These are phyloP conservation scores for Paradisaea rubra DNA, from an alignment of 2,113 vertebrate genomes.

Conservation along the genomic window DNA sequence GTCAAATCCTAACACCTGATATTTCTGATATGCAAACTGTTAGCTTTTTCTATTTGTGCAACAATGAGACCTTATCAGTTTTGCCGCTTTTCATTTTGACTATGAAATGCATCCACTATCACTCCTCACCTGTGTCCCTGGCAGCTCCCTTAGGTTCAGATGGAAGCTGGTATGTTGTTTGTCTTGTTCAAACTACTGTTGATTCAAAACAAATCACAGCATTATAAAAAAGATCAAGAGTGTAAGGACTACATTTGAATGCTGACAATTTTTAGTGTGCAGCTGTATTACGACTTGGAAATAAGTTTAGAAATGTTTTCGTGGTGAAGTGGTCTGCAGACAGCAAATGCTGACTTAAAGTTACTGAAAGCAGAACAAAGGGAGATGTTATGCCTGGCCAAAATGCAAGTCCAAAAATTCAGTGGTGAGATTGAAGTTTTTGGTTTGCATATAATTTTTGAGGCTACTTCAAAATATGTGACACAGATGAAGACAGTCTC, in stretches of 20 bases:
- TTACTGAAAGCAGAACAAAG: background rate
- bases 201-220: conserved; percentile 59
- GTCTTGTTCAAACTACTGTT: conserved; percentile 55
- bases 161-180: conserved; percentile 23
- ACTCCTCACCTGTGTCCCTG: conserved; percentile 59
- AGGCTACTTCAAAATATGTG: background rate
- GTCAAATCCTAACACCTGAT: conserved; percentile 53
- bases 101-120: conserved; percentile 36
- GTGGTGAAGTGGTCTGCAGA: background rate
- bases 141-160: conserved; percentile 28
- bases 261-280: background rate
- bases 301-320: background rate
- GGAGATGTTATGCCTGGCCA: background rate
- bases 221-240: conserved; percentile 20
- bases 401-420: background rate
- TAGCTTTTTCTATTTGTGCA: conserved; percentile 49
- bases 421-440: background rate
- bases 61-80: conserved; percentile 49
- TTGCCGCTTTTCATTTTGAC: background rate
- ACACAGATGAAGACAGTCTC: background rate
- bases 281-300: background rate
- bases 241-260: background rate
- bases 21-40: conserved; percentile 50
- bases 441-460: background rate
- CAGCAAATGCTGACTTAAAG: background rate